Base-by-base conservation (phyloP, 2,888 invertebrate genomes). In the Leucoma salicis region DNA sequence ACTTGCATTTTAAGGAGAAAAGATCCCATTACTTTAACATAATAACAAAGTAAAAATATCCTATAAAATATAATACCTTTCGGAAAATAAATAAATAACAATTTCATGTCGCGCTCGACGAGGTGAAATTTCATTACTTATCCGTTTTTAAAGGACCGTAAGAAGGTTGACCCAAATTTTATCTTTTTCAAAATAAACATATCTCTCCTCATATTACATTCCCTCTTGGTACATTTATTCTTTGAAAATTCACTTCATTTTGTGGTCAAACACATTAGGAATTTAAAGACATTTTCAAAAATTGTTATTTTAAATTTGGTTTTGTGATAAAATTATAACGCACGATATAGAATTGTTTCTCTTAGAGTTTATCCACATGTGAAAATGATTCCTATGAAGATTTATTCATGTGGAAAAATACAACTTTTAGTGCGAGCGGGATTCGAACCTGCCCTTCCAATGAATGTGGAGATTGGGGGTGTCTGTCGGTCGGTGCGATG, bases 71-170 rank as follows among this genome's bases (percentile, higher is more conserved):
- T 29, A 29, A 53, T 39, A 48, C 48, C 46, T 41, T 42, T 38
- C 38, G 38, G 49, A 40, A 50, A 60, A 58, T 55, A 55, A 56
- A 53, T 60, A 59, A 60, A 61, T 61, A 59, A 46, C 39, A 51
- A 43, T 35, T 51, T 49, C 42, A 31, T 47, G 46, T 31, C 29
- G 18, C 25, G 42, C 36, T 14, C 31, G 45, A 15, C 24, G 51
- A 60, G 53, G 59, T 65, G 50, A 65, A 64, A 65, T 65, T 66
- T 66, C 62, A 65, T 65, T 65, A 65, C 62, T 57, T 62, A 62
- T 51, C 62, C 64, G 31, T 49, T 56, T 58, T 64, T 50, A 45
- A 40, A 56, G 49, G 51, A 53, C 58, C 54, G 52, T 53, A 59
- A 56, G 51, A 44, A 51, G 43, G 53, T 53, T 64, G 64, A 66